Conservation (phyloP, 2,113 vertebrate genomes). For the Oxyruncus cristatus region DNA sequence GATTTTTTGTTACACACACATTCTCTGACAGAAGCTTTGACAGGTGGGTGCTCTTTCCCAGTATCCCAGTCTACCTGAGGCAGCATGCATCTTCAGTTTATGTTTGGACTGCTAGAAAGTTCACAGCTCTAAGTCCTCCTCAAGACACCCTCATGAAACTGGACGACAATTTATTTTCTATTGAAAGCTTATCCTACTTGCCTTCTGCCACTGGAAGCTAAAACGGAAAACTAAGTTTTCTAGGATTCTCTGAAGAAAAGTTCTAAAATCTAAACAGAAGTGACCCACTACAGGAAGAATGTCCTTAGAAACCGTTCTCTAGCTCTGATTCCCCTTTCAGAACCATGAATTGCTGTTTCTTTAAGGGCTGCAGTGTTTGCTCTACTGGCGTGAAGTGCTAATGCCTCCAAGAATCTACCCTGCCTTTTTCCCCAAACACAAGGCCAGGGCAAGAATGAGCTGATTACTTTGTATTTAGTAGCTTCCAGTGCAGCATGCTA, state of each 20-base stretch:
- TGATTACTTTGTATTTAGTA: background rate
- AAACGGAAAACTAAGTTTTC: background rate
- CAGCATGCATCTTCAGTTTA: background rate
- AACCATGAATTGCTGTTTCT: background rate
- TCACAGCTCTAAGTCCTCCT: background rate
- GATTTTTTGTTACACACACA: background rate
- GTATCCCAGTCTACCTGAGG: background rate
- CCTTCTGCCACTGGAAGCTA: background rate
- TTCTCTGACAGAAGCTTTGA: background rate
- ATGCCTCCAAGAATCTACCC: background rate
- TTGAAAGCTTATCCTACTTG: background rate
- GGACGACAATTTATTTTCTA: background rate
- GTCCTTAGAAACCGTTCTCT: background rate
- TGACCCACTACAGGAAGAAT: background rate
- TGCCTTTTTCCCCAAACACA: background rate
- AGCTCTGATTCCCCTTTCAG: background rate
- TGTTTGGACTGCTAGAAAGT: background rate
- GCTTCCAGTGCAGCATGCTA: background rate
- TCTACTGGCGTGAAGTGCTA: background rate
- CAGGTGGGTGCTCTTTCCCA: background rate
- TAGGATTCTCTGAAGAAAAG: background rate
- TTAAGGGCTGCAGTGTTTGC: background rate
- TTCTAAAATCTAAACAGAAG: background rate
- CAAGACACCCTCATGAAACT: background rate
- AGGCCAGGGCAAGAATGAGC: background rate